These are phyloP conservation scores for Cydia strobilella DNA, from an alignment of 1,140 invertebrate genomes.

Conservation along the genomic window DNA sequence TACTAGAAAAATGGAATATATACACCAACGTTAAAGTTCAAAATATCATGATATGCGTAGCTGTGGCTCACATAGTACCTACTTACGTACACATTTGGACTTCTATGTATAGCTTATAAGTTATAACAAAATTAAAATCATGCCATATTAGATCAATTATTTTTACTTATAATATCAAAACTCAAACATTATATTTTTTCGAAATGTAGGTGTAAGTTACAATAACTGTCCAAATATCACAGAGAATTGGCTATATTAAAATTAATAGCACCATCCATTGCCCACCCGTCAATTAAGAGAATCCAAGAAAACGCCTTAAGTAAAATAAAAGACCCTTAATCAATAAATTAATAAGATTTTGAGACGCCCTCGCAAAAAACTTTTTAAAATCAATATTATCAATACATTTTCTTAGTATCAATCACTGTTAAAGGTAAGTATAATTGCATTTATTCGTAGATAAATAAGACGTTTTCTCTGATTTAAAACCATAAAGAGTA, in stretches of 20 bases:
- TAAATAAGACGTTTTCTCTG: not conserved
- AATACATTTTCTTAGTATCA: not conserved
- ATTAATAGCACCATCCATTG: not conserved
- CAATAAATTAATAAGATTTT: conserved; percentile 23
- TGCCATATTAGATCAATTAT: no score
- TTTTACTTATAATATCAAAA: no score
- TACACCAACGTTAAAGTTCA: no score
- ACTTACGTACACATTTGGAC: no score
- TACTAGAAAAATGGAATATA: no score
- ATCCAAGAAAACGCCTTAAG: conserved; percentile 18
- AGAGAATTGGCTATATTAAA: not conserved
- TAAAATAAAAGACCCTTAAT: conserved; percentile 20
- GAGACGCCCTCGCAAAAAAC: conserved; percentile 39
- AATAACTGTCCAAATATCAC: not conserved
- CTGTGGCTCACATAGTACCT: no score
- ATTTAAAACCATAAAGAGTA: conserved; percentile 35
- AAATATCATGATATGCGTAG: no score
- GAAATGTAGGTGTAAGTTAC: no score
- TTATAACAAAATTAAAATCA: no score
- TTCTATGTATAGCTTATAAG: no score
- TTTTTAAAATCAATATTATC: conserved; percentile 57
- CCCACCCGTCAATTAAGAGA: conserved; percentile 2
- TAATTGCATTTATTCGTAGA: not conserved
- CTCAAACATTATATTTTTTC: no score
- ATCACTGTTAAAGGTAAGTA: not conserved